These are phyloP conservation scores for Notothenia rossii DNA, from an alignment of 2,113 vertebrate species.

Conservation along the genomic window DNA sequence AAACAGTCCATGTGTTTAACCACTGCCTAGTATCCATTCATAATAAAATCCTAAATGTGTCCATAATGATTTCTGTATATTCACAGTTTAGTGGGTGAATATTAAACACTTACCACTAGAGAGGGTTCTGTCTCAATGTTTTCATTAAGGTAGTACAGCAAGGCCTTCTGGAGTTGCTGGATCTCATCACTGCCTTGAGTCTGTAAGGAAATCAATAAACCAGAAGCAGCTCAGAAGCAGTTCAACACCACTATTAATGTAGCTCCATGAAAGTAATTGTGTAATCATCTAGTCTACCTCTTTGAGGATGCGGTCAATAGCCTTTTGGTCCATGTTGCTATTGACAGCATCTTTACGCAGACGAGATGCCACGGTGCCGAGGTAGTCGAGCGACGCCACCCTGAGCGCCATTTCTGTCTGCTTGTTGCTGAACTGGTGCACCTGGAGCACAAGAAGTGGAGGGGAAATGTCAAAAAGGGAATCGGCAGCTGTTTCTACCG, in stretches of 20 bases:
- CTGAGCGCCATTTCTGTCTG: constrained; percentile 98
- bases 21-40: no score
- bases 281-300: constrained; percentile 83
- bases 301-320: constrained; percentile 93
- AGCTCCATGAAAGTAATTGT: not conserved
- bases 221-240: constrained; percentile 21
- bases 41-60: not conserved
- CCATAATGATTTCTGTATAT: not conserved
- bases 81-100: not conserved
- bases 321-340: constrained; percentile 96
- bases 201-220: constrained; percentile 50
- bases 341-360: constrained; percentile 95
- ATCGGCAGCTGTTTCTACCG: not conserved
- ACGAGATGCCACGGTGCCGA: constrained; percentile 96
- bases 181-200: constrained; percentile 88
- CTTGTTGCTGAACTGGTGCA: constrained; percentile 99
- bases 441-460: constrained; percentile 77
- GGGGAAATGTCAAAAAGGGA: not conserved
- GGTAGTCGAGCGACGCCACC: constrained; percentile 97
- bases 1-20: no score
- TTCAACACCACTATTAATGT: not conserved
- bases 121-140: constrained; percentile 92
- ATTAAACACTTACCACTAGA: constrained; percentile 87
- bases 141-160: constrained; percentile 93
- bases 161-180: constrained; percentile 93